Conservation (phyloP, 2,888 invertebrate species). For the Lycocerus yunnanus region DNA sequence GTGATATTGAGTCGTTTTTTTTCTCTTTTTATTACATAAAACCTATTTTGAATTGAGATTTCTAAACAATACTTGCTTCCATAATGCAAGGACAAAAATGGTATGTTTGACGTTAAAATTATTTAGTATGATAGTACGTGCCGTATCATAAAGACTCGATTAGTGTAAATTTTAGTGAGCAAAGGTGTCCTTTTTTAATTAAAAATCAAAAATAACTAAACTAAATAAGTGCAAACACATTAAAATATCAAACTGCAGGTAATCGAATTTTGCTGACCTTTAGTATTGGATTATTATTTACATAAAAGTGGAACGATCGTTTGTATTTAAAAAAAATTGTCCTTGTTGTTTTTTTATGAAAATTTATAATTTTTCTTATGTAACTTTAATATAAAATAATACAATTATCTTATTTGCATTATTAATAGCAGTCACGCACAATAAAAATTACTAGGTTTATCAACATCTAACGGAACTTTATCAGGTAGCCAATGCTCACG, state of each 20-base stretch:
- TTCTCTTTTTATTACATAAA: slow-evolving; percentile 21
- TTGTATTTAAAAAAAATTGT: neutral
- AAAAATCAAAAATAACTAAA: neutral
- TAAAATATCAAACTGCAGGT: neutral
- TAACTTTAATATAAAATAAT: neutral
- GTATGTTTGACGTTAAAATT: slow-evolving; percentile 36
- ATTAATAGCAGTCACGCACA: neutral
- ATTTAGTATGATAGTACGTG: slow-evolving; percentile 31
- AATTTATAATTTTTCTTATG: neutral
- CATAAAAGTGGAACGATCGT: neutral
- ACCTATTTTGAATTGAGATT: slow-evolving; percentile 11
- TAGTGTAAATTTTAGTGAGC: neutral
- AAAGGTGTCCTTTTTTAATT: neutral
- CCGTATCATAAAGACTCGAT: neutral
- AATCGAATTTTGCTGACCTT: neutral
- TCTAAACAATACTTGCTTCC: slow-evolving; percentile 34
- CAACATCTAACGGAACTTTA: neutral
- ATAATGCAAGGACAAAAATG: slow-evolving; percentile 37
- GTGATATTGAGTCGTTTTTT: slow-evolving; percentile 27
- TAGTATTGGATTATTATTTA: neutral
- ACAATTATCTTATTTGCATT: neutral
- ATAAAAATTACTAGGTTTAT: neutral
- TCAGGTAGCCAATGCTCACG: neutral
- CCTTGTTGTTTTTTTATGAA: neutral
- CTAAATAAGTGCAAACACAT: neutral